Evolutionary conservation across 2,113 vertebrate genomes (phyloP).

Genomic region (Apeltes quadracus): DNA sequence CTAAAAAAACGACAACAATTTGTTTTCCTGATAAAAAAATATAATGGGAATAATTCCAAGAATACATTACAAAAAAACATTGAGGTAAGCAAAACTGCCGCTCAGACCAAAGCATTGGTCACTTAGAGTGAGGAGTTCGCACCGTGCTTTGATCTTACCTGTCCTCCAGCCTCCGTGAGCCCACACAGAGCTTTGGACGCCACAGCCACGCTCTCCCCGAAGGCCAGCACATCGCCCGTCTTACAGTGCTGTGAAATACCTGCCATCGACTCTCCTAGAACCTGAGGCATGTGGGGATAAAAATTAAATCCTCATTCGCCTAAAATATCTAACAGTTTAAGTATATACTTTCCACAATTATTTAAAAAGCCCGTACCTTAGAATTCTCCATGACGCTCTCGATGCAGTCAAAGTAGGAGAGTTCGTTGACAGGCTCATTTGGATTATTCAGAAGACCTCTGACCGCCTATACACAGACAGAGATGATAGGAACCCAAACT

Average conservation of each 20-base stretch:
- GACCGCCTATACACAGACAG: constrained; percentile 84
- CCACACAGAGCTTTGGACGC: constrained; percentile 98
- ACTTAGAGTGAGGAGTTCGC: constrained; percentile 9
- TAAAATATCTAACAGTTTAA: constrained; percentile 33
- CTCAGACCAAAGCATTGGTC: constrained; percentile 2
- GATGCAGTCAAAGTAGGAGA: constrained; percentile 99
- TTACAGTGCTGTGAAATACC: constrained; percentile 99
- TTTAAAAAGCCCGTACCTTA: constrained; percentile 83
- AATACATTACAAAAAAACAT: not conserved
- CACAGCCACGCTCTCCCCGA: constrained; percentile 93
- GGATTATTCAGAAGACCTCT: constrained; percentile 95
- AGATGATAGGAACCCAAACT: constrained; percentile 15
- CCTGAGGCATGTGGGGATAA: constrained; percentile 73
- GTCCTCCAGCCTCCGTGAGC: constrained; percentile 95
- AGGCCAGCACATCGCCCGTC: constrained; percentile 91
- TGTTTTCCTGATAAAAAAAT: not conserved
- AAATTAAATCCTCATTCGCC: constrained; percentile 19
- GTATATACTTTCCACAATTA: not conserved
- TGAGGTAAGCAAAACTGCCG: not conserved
- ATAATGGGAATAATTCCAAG: not conserved
- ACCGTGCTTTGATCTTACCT: constrained; percentile 81
- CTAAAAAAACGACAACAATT: constrained; percentile 5
- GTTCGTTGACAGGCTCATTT: constrained; percentile 94
- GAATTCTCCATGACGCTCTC: constrained; percentile 99
- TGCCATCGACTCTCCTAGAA: constrained; percentile 97